Conservation (phyloP, 2,888 invertebrate species). For the Protula sp. region DNA sequence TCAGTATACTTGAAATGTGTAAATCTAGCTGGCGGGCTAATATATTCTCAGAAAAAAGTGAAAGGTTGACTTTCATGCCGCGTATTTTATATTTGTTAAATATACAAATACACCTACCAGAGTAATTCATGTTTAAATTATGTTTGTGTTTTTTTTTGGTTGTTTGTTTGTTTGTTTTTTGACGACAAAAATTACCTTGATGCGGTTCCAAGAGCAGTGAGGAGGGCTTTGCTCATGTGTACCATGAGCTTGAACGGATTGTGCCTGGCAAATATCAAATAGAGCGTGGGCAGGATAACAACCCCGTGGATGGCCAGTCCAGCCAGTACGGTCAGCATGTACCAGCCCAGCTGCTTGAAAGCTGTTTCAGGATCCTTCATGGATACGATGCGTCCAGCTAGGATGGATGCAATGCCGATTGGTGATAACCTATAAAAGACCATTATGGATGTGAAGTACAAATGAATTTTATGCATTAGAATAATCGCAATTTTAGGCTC, state of each 20-base stretch:
- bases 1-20: too few species aligned
- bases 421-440: conserved; percentile 42
- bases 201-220: conserved; percentile 84
- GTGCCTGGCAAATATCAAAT: conserved; percentile 71
- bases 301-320: conserved; percentile 81
- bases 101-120: too few species aligned
- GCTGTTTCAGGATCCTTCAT: conserved; percentile 64
- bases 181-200: conserved; percentile 74
- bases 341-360: conserved; percentile 55
- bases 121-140: too few species aligned
- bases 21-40: too few species aligned
- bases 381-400: conserved; percentile 73
- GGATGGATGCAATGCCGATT: conserved; percentile 39
- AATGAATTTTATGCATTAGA: too few species aligned
- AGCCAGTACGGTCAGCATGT: conserved; percentile 72
- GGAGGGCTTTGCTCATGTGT: conserved; percentile 73
- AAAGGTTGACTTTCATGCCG: too few species aligned
- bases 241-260: conserved; percentile 84
- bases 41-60: too few species aligned
- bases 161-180: too few species aligned
- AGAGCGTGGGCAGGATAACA: conserved; percentile 76
- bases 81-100: too few species aligned
- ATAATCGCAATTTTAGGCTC: too few species aligned
- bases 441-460: background rate
- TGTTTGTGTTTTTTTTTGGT: too few species aligned